Percentiles rank a stretch among this genome's conserved stretches.
Conservation (phyloP, 1,140 invertebrate species). For the Cyrtorhinus lividipennis region DNA sequence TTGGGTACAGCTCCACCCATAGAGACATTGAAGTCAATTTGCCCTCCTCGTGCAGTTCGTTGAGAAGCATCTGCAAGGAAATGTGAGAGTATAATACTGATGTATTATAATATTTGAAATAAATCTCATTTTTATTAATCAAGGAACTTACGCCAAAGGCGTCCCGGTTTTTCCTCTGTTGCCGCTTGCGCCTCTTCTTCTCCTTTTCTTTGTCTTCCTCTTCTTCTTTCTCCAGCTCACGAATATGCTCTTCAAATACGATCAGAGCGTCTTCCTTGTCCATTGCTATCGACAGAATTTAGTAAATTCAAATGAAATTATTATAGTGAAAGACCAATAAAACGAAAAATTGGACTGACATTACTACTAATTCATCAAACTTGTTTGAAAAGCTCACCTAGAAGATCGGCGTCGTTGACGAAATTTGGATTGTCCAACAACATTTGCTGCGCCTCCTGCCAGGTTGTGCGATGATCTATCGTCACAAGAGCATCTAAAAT, state of each 20-base stretch:
- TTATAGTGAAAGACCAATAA: too few species aligned
- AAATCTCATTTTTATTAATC: too few species aligned
- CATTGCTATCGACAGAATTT: too few species aligned
- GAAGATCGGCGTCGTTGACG: constrained; percentile 84
- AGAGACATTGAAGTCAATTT: constrained; percentile 96
- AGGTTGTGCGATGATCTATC: constrained; percentile 85
- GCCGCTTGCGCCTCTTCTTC: constrained; percentile 70
- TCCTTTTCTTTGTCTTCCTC: constrained; percentile 77
- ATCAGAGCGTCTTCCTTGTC: constrained; percentile 92
- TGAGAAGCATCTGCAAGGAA: constrained; percentile 72
- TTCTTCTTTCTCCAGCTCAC: constrained; percentile 80
- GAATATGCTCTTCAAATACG: constrained; percentile 94
- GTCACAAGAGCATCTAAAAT: constrained; percentile 89
- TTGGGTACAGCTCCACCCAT: constrained; percentile 98
- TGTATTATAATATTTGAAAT: too few species aligned
- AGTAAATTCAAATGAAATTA: too few species aligned
- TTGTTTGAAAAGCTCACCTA: too few species aligned
- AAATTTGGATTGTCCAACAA: constrained; percentile 85
- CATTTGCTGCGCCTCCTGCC: constrained; percentile 94
- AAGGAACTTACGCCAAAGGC: constrained; percentile 68
- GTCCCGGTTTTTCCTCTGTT: constrained; percentile 86
- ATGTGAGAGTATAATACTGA: too few species aligned
- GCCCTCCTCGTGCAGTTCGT: constrained; percentile 88
- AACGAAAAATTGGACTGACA: too few species aligned
- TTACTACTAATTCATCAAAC: too few species aligned